Percentiles rank a stretch among this genome's conserved stretches.
phyloP scores from a whole-genome alignment of 2,797 vertebrate genomes.

The Odontamblyopus lacepedii region DNA sequence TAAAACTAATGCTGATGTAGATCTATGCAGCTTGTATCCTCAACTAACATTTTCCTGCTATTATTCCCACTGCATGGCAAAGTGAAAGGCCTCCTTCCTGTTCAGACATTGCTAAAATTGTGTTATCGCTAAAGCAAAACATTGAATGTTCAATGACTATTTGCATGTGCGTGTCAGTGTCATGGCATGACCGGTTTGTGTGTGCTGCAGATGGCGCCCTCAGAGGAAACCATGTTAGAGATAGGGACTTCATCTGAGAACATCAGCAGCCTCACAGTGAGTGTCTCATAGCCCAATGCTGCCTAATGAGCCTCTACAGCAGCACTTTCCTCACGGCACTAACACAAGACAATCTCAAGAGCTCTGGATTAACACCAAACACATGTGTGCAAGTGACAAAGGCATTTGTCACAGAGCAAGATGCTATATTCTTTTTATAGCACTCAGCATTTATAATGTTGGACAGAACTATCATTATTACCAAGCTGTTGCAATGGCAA shows the following conservation, averaged over 20 bases:
- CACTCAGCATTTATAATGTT: conserved; percentile 14
- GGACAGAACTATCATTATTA: conserved; percentile 1
- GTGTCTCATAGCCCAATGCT: conserved; percentile 56
- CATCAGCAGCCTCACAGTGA: conserved; percentile 92
- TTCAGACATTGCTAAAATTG: neutral
- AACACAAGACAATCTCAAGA: conserved; percentile 24
- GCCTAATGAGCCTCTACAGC: conserved; percentile 33
- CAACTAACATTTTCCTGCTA: neutral
- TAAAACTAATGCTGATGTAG: neutral
- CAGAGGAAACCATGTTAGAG: conserved; percentile 85
- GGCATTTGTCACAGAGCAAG: neutral
- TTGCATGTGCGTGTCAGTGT: neutral
- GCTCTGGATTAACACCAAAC: conserved; percentile 4
- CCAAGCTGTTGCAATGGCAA: neutral
- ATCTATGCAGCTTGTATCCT: neutral
- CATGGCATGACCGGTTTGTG: conserved; percentile 15
- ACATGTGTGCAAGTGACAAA: conserved; percentile 16
- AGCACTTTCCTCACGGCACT: conserved; percentile 19
- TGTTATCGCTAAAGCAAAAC: neutral
- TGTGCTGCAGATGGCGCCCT: conserved; percentile 86
- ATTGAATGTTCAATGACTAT: conserved; percentile 1
- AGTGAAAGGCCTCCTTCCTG: too few relatives aligned
- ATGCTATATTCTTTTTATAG: conserved; percentile 2
- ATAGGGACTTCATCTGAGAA: conserved; percentile 91
- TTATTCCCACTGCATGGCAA: neutral